These are phyloP conservation scores for Steromphala cineraria DNA, from an alignment of 2,888 invertebrate species.

Conservation along the genomic window DNA sequence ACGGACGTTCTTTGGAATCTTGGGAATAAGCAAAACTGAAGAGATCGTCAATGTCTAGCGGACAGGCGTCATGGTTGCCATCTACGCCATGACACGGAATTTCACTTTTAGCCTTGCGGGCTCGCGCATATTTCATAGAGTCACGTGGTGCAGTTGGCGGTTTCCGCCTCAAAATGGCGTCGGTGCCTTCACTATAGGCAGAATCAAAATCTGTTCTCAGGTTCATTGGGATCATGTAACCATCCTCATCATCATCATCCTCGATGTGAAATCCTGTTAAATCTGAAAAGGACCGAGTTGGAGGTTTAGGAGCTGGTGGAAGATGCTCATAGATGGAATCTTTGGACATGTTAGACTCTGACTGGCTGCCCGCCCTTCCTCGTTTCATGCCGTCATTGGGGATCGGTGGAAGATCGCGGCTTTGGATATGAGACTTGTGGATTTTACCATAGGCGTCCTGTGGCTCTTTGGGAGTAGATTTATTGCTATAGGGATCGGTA, in stretches of 20 bases:
- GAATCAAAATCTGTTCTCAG: conserved; percentile 34
- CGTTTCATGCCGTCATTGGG: conserved; percentile 38
- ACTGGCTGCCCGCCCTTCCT: neutral
- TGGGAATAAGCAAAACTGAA: conserved; percentile 47
- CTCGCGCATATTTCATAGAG: conserved; percentile 37
- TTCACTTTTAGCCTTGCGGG: conserved; percentile 50
- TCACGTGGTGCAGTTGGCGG: conserved; percentile 56
- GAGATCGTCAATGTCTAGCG: conserved; percentile 49
- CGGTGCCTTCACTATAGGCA: conserved; percentile 38
- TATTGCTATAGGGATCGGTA: conserved; percentile 14
- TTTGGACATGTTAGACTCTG: conserved; percentile 38
- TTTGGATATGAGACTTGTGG: conserved; percentile 41
- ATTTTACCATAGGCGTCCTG: conserved; percentile 7
- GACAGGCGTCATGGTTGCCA: conserved; percentile 26
- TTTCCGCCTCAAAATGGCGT: conserved; percentile 49
- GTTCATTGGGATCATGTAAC: conserved; percentile 64
- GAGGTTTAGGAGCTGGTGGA: conserved; percentile 61
- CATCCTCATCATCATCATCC: conserved; percentile 54
- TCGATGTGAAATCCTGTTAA: conserved; percentile 21
- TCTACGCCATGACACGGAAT: conserved; percentile 33
- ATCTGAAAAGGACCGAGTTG: conserved; percentile 25
- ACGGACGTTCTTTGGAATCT: conserved; percentile 24
- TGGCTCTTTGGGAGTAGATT: neutral
- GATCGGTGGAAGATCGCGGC: conserved; percentile 65
- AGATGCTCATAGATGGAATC: conserved; percentile 67